Evolutionary conservation across 2,797 vertebrate species (phyloP).

Genomic region (Liparis tanakae): DNA sequence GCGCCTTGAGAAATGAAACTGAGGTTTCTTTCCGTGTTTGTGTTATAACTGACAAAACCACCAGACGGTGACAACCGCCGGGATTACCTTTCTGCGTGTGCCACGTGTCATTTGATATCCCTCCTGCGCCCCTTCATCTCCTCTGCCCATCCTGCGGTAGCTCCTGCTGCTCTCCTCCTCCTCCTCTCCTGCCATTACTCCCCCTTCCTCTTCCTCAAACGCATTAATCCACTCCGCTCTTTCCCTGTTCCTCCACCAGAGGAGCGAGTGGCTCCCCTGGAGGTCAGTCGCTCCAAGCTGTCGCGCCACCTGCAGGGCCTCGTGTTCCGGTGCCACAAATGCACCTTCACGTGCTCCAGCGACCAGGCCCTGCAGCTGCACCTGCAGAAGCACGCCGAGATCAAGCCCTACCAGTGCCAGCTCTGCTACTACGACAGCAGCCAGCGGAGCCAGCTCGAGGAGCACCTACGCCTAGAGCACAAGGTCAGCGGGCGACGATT

Average conservation of each 20-base stretch:
- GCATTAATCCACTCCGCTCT: slow-evolving; percentile 11
- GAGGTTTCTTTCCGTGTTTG: slow-evolving; percentile 33
- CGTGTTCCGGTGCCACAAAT: slow-evolving; percentile 97
- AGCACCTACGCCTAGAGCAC: slow-evolving; percentile 95
- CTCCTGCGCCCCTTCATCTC: slow-evolving; percentile 4
- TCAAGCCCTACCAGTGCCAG: slow-evolving; percentile 97
- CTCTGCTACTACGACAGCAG: slow-evolving; percentile 98
- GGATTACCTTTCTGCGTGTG: slow-evolving; percentile 12
- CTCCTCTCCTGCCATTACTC: not conserved
- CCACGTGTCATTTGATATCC: slow-evolving; percentile 5
- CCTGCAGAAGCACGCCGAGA: slow-evolving; percentile 95
- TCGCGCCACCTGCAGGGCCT: slow-evolving; percentile 95
- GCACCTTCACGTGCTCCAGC: slow-evolving; percentile 98
- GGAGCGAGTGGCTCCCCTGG: slow-evolving; percentile 95
- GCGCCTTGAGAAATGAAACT: not conserved
- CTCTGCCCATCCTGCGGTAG: not conserved
- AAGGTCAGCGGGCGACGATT: slow-evolving; percentile 84
- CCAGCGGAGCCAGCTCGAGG: slow-evolving; percentile 90
- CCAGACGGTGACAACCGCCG: not conserved
- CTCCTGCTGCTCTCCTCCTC: too few relatives aligned
- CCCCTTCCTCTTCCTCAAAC: not conserved
- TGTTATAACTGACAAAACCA: slow-evolving; percentile 39
- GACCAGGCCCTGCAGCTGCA: slow-evolving; percentile 95
- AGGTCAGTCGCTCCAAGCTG: slow-evolving; percentile 97
- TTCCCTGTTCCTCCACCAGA: slow-evolving; percentile 80